Percentiles rank a stretch among this genome's conserved stretches.
Conservation (phyloP, 2,888 invertebrate species). For the Pachymerium ferrugineum region DNA sequence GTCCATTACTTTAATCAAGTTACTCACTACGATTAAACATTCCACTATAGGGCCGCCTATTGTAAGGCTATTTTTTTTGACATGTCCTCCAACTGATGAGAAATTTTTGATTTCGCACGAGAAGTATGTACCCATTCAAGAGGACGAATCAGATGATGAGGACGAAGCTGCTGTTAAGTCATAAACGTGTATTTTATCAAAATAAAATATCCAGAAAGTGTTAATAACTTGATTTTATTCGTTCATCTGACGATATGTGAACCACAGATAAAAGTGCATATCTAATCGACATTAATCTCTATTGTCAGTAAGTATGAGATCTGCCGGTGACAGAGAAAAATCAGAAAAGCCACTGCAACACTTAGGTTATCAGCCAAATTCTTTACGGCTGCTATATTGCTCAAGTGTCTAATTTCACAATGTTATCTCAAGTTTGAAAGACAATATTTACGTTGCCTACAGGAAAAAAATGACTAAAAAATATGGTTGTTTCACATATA, state of each 20-base stretch:
- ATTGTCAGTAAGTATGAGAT: background rate
- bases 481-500: background rate
- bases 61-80: constrained; percentile 57
- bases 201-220: background rate
- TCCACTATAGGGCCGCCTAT: constrained; percentile 53
- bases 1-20: no score
- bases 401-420: background rate
- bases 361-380: background rate
- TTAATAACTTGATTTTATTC: background rate
- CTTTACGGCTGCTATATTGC: background rate
- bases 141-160: constrained; percentile 31
- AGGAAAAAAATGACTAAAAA: background rate
- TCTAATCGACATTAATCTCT: background rate
- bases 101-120: constrained; percentile 21
- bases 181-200: background rate
- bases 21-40: no score
- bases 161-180: background rate
- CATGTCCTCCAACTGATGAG: constrained; percentile 59
- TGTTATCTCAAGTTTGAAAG: background rate
- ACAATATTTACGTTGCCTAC: background rate
- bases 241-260: background rate
- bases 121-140: constrained; percentile 18
- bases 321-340: background rate
- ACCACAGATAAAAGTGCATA: background rate
- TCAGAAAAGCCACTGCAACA: background rate